Evolutionary conservation across 2,113 vertebrate genomes (phyloP).

Genomic region (Crotophaga sulcirostris): DNA sequence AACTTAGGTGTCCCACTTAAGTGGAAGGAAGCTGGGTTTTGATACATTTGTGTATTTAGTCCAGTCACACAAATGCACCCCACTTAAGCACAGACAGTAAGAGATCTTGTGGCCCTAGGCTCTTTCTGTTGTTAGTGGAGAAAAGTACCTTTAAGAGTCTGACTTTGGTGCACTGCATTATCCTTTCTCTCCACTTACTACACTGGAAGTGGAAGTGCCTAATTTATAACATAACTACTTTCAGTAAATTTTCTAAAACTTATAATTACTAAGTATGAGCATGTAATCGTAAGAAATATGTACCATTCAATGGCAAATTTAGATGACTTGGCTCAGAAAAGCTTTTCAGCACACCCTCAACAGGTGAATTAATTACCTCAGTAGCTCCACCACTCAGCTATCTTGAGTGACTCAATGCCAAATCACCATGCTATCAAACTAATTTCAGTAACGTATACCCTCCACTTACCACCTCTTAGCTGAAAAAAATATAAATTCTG

Average conservation of each 20-base stretch:
- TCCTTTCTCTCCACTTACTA: background rate
- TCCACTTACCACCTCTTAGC: background rate
- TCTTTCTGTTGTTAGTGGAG: too few relatives aligned
- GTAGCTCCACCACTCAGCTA: background rate
- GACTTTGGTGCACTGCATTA: background rate
- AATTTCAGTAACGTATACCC: background rate
- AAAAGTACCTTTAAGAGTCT: background rate
- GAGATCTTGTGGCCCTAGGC: too few relatives aligned
- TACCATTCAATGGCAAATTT: background rate
- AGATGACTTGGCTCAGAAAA: background rate
- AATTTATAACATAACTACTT: background rate
- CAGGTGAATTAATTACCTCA: background rate
- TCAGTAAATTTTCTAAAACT: background rate
- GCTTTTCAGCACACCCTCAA: background rate
- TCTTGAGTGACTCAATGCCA: background rate
- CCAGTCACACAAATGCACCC: too few relatives aligned
- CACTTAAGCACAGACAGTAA: too few relatives aligned
- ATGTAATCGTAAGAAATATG: background rate
- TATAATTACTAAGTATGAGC: background rate
- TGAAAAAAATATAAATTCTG: background rate
- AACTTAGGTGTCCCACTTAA: too few relatives aligned
- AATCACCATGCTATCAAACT: background rate
- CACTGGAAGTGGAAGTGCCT: background rate
- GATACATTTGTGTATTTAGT: too few relatives aligned
- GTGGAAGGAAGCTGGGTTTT: too few relatives aligned